Percentiles rank a stretch among this genome's conserved stretches.
Conservation (phyloP, 2,888 invertebrate species). For the Hoplodrina blanda region DNA sequence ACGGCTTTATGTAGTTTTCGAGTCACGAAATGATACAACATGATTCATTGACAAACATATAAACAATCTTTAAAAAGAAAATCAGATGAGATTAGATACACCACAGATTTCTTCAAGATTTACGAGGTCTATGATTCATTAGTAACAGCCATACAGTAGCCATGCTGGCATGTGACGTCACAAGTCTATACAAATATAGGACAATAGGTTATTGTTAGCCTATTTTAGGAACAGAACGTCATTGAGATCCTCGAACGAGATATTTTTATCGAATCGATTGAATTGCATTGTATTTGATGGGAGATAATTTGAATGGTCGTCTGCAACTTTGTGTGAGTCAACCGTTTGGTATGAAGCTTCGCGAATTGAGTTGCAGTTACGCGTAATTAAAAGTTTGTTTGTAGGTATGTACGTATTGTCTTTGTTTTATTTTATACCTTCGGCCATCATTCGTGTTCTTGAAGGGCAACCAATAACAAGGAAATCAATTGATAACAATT, state of each 20-base stretch:
- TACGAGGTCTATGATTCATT: conserved; percentile 15
- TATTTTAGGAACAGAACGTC: conserved; percentile 47
- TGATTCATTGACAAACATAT: conserved; percentile 13
- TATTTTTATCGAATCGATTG: conserved; percentile 36
- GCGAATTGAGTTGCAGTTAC: conserved; percentile 15
- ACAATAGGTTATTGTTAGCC: conserved; percentile 59
- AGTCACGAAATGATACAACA: neutral
- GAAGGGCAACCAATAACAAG: conserved; percentile 42
- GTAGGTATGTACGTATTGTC: neutral
- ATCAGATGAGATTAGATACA: neutral
- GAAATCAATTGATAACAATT: conserved; percentile 53
- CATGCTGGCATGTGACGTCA: conserved; percentile 32
- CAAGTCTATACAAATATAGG: conserved; percentile 33
- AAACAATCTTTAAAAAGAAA: conserved; percentile 6
- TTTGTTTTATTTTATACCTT: conserved; percentile 25
- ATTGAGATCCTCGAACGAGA: conserved; percentile 26
- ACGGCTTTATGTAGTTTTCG: neutral
- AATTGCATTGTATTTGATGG: conserved; percentile 43
- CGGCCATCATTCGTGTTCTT: conserved; percentile 19
- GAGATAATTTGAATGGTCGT: conserved; percentile 38
- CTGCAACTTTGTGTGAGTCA: conserved; percentile 28
- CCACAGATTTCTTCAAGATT: neutral
- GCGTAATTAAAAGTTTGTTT: conserved; percentile 6
- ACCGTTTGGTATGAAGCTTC: conserved; percentile 9
- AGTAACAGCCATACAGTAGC: conserved; percentile 4